phyloP scores from a whole-genome alignment of 1,140 invertebrate genomes.

The Caerostris extrusa region DNA sequence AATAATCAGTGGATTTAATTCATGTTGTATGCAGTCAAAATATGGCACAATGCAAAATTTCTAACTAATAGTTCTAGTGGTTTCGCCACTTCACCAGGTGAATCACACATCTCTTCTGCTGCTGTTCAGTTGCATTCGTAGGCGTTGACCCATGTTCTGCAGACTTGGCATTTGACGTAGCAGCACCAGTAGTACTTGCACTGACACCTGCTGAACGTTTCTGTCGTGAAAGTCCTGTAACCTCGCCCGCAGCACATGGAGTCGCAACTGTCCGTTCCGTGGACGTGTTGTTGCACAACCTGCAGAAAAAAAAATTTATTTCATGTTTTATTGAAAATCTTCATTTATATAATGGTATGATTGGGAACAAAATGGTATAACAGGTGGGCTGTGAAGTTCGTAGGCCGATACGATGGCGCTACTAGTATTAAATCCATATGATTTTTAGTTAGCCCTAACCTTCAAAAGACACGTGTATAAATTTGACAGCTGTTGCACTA shows the following conservation, averaged over 20 bases:
- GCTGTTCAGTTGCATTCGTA: constrained; percentile 80
- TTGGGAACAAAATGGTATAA: too few relatives aligned
- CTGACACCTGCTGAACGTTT: constrained; percentile 82
- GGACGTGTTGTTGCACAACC: constrained; percentile 90
- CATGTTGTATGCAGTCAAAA: not conserved
- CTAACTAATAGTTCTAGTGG: not conserved
- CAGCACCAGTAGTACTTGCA: constrained; percentile 84
- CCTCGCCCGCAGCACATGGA: constrained; percentile 84
- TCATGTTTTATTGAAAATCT: not conserved
- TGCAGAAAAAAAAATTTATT: not conserved
- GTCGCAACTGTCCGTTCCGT: constrained; percentile 84
- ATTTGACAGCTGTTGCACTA: too few relatives aligned
- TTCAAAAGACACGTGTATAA: too few relatives aligned
- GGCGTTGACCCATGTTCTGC: constrained; percentile 81
- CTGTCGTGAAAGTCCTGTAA: constrained; percentile 82
- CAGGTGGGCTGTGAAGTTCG: too few relatives aligned
- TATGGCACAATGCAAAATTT: constrained; percentile 36
- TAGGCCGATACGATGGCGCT: too few relatives aligned
- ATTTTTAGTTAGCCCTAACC: too few relatives aligned
- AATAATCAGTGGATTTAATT: not conserved
- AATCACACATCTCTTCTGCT: not conserved
- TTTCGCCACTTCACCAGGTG: not conserved
- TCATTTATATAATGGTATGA: not conserved
- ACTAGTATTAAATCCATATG: too few relatives aligned
- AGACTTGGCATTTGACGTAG: constrained; percentile 83